Conservation (phyloP, 2,113 vertebrate species). For the Actinemys pallida region DNA sequence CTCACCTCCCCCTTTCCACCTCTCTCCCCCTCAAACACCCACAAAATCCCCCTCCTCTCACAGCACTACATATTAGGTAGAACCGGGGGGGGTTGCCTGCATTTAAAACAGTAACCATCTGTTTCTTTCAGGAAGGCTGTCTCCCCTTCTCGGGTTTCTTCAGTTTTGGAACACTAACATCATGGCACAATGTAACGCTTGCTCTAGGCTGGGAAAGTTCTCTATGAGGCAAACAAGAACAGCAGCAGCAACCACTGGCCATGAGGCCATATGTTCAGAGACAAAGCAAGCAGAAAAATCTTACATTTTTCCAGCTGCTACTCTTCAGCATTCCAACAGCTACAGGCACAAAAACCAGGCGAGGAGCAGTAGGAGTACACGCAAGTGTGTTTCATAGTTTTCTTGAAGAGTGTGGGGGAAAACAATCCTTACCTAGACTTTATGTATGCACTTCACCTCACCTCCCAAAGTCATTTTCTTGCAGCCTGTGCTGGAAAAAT, state of each 20-base stretch:
- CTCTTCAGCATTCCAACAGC: constrained; percentile 1
- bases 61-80: constrained; percentile 65
- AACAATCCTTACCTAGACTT: fast-evolving
- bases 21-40: constrained; percentile 42
- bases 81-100: constrained; percentile 4
- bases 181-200: background rate
- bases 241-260: background rate
- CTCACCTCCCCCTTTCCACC: constrained; percentile 44
- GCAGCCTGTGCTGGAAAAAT: background rate
- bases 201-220: constrained; percentile 38
- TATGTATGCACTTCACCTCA: background rate
- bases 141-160: constrained; percentile 77
- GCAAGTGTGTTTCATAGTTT: background rate
- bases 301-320: constrained; percentile 21
- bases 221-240: constrained; percentile 13
- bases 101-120: constrained; percentile 83
- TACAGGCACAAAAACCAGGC: background rate
- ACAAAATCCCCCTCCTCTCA: background rate
- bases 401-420: background rate
- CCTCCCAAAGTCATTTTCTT: fast-evolving
- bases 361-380: background rate
- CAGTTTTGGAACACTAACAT: constrained; percentile 3
- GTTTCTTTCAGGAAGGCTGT: constrained; percentile 71
- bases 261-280: background rate
- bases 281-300: background rate